A percentile compares a stretch with the other conserved stretches of the same genome.
These are phyloP conservation scores for Temnothorax unifasciatus DNA, from an alignment of 2,888 invertebrate species.

Conservation along the genomic window DNA sequence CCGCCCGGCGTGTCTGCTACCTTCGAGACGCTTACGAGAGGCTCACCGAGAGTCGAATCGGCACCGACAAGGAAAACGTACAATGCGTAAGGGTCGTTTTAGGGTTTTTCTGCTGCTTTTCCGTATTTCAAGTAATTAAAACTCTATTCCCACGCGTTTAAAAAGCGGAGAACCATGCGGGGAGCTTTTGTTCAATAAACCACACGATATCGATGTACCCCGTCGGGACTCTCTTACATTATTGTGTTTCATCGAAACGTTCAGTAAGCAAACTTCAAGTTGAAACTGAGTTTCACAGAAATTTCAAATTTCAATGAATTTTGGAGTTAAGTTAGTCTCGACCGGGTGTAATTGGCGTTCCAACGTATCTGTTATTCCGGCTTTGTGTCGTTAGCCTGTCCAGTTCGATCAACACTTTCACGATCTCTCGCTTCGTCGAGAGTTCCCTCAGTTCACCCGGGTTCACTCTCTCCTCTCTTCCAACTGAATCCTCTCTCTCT, in stretches of 20 bases:
- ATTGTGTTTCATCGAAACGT: neutral
- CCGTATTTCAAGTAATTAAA: neutral
- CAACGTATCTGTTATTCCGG: neutral
- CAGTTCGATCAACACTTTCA: neutral
- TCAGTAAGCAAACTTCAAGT: neutral
- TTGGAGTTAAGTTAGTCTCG: neutral
- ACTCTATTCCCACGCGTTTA: neutral
- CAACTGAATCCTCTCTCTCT: neutral
- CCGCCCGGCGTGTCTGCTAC: slow-evolving; percentile 27
- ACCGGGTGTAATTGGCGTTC: neutral
- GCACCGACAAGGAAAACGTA: neutral
- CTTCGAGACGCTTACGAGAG: slow-evolving; percentile 1
- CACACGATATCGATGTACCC: neutral
- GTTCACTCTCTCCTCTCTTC: neutral
- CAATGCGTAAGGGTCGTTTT: neutral
- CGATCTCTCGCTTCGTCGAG: neutral
- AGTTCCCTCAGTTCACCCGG: neutral
- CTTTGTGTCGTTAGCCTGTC: neutral
- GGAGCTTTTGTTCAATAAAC: neutral
- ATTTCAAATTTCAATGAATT: neutral
- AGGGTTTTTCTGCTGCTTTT: too few species aligned
- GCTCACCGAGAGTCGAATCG: neutral
- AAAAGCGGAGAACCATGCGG: neutral
- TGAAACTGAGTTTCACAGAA: neutral
- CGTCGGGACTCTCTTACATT: neutral